These are phyloP conservation scores for Hermodice carunculata DNA, from an alignment of 2,888 invertebrate genomes.

Conservation along the genomic window DNA sequence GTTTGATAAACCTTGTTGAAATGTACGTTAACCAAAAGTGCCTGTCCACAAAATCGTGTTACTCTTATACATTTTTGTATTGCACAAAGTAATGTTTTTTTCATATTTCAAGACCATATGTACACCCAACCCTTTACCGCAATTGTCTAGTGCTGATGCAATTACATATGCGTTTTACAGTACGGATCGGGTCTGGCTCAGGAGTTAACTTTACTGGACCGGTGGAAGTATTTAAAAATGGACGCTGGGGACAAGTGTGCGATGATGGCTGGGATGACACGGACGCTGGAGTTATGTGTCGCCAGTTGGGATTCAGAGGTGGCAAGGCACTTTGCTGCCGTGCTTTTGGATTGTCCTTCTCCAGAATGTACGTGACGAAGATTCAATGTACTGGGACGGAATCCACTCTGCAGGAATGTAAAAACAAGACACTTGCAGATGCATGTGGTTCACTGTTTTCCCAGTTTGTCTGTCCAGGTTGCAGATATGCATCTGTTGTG, in stretches of 20 bases:
- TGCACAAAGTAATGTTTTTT: no score
- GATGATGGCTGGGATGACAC: conserved; percentile 79
- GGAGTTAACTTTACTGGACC: neutral
- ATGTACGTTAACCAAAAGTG: no score
- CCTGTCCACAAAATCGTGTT: no score
- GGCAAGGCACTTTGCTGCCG: conserved; percentile 51
- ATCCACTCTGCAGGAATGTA: conserved; percentile 1
- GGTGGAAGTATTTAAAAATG: conserved; percentile 47
- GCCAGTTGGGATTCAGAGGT: conserved; percentile 75
- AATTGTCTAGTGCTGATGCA: no score
- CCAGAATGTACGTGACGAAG: neutral
- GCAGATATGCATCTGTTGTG: conserved; percentile 18
- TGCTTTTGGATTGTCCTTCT: neutral
- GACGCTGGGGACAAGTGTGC: conserved; percentile 80
- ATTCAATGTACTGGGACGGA: conserved; percentile 11
- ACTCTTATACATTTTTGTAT: no score
- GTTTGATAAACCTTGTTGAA: no score
- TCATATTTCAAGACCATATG: no score
- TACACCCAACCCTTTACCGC: no score
- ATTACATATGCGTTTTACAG: no score
- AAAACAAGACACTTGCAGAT: neutral
- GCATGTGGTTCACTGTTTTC: no score
- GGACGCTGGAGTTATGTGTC: conserved; percentile 80
- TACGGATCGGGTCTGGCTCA: neutral
- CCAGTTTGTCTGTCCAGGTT: conserved; percentile 6